phyloP scores from a whole-genome alignment of 1,140 invertebrate genomes.

The Grapholita molesta region DNA sequence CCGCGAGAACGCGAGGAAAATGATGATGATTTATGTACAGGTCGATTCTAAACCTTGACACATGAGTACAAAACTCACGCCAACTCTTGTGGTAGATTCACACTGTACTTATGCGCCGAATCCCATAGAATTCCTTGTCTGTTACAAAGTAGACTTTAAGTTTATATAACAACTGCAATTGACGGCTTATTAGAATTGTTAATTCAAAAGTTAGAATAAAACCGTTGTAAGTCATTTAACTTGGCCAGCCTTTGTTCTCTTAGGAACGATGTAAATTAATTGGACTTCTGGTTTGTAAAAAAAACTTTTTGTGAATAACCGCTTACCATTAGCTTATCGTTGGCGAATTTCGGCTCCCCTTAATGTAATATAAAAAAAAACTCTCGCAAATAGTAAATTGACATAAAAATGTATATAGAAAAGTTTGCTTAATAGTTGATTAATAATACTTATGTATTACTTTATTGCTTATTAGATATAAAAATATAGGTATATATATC shows the following conservation, averaged over 20 bases:
- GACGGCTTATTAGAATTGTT: background rate
- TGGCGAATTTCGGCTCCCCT: background rate
- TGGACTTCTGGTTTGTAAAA: background rate
- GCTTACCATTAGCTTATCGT: background rate
- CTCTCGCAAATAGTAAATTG: too few relatives aligned
- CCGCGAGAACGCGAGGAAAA: too few relatives aligned
- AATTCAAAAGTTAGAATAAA: conserved; percentile 5
- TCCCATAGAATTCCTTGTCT: background rate
- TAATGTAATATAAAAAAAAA: background rate
- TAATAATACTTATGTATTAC: too few relatives aligned
- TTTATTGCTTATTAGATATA: too few relatives aligned
- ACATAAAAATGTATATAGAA: too few relatives aligned
- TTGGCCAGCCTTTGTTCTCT: background rate
- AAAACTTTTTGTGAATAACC: background rate
- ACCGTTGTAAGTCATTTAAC: conserved; percentile 5
- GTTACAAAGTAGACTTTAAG: background rate
- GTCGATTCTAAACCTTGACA: too few relatives aligned
- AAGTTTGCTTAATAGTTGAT: too few relatives aligned
- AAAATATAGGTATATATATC: too few relatives aligned
- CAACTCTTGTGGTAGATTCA: too few relatives aligned
- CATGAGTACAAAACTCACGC: too few relatives aligned
- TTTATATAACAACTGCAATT: background rate
- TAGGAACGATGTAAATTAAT: background rate
- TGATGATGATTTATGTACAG: too few relatives aligned
- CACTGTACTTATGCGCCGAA: too few relatives aligned